Percentiles rank a stretch among this genome's conserved stretches.
Conservation (phyloP, 2,113 vertebrate genomes). For the Petroica traversi region DNA sequence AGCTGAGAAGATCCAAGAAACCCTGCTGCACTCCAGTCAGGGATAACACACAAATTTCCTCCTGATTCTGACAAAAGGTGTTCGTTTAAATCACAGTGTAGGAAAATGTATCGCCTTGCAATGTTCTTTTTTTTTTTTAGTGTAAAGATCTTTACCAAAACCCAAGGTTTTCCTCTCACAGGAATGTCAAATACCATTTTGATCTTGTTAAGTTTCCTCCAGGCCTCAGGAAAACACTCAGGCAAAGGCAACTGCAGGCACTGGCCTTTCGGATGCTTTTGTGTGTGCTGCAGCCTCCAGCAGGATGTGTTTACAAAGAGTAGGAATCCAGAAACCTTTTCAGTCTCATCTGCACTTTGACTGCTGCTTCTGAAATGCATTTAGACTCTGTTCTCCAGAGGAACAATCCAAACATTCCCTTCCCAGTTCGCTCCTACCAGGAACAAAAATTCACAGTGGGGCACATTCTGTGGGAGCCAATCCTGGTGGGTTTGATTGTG, state of each 20-base stretch:
- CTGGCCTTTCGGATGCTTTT: neutral
- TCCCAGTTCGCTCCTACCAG: neutral
- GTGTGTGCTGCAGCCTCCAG: neutral
- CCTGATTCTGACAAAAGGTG: neutral
- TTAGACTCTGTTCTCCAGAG: neutral
- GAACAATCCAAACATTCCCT: neutral
- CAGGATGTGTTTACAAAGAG: neutral
- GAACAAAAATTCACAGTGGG: neutral
- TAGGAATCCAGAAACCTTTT: neutral
- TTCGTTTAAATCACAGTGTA: neutral
- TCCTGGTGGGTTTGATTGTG: neutral
- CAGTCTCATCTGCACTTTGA: neutral
- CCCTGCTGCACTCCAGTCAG: neutral
- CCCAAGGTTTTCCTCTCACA: neutral
- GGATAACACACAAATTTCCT: neutral
- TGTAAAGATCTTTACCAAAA: neutral
- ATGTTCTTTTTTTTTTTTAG: fast-evolving
- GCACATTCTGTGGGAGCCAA: neutral
- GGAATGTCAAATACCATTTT: neutral
- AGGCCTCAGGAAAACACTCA: neutral
- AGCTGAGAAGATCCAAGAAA: neutral
- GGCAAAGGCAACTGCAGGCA: neutral
- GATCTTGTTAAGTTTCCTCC: neutral
- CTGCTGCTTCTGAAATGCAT: neutral
- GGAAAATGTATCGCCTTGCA: neutral